phyloP scores from a whole-genome alignment of 2,888 invertebrate genomes.

The Lypha dubia region DNA sequence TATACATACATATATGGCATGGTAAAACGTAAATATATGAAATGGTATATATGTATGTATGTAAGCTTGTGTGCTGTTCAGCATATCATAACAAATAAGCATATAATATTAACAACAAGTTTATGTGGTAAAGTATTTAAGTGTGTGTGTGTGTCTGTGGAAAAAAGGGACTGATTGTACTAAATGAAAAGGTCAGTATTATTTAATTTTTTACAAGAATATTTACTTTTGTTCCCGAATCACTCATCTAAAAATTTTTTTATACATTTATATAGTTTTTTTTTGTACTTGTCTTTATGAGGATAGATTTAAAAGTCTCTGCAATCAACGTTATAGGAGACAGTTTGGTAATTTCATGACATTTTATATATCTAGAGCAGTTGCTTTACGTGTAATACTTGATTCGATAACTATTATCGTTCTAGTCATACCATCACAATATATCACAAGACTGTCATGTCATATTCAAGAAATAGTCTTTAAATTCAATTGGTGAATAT shows the following conservation, averaged over 20 bases:
- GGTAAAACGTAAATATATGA: conserved; percentile 7
- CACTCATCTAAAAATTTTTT: conserved; percentile 46
- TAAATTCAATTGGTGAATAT: too few species aligned
- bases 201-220: conserved; percentile 28
- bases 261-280: too few species aligned
- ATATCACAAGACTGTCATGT: too few species aligned
- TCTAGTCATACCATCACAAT: too few species aligned
- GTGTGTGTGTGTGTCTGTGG: conserved; percentile 5
- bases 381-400: too few species aligned
- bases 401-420: too few species aligned
- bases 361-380: too few species aligned
- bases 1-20: too few species aligned
- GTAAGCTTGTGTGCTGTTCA: not conserved
- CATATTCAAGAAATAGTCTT: too few species aligned
- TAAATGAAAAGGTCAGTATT: conserved; percentile 53
- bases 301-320: not conserved
- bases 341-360: too few species aligned
- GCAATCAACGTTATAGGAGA: too few species aligned
- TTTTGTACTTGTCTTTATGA: not conserved
- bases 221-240: conserved; percentile 26
- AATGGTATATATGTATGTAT: not conserved
- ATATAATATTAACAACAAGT: conserved; percentile 15
- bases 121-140: not conserved
- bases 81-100: not conserved
- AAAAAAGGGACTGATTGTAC: conserved; percentile 16